Percentiles rank a stretch among this genome's conserved stretches.
Evolutionary conservation across 2,797 vertebrate species (phyloP).

Genomic region (Pithecia hirsuta): DNA sequence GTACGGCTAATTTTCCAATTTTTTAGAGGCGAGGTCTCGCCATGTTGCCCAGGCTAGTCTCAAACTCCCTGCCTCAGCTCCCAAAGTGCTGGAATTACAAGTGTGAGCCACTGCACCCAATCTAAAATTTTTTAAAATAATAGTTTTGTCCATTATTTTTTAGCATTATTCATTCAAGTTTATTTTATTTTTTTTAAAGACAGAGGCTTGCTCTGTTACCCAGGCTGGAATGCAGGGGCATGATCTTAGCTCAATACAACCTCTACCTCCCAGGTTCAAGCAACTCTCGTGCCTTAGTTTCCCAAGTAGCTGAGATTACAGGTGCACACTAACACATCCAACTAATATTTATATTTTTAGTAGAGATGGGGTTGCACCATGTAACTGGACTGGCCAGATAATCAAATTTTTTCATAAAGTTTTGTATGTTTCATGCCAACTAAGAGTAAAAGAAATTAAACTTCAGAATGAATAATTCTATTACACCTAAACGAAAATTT

Average conservation of each 20-base stretch:
- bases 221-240: not conserved
- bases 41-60: not conserved
- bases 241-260: not conserved
- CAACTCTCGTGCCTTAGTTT: not conserved
- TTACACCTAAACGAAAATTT: constrained; percentile 28
- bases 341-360: not conserved
- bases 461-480: not conserved
- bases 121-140: constrained; percentile 1
- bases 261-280: not conserved
- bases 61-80: not conserved
- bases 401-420: not conserved
- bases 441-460: constrained; percentile 18
- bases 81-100: not conserved
- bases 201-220: not conserved
- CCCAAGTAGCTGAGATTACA: not conserved
- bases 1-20: not conserved
- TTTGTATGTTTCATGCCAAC: not conserved
- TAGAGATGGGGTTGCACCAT: not conserved
- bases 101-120: not conserved
- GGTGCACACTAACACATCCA: not conserved
- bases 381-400: not conserved
- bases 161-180: constrained; percentile 28
- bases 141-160: constrained; percentile 11
- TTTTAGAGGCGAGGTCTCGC: not conserved
- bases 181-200: not conserved